Conservation (phyloP, 2,797 vertebrate genomes). For the Phoeniculus purpureus region DNA sequence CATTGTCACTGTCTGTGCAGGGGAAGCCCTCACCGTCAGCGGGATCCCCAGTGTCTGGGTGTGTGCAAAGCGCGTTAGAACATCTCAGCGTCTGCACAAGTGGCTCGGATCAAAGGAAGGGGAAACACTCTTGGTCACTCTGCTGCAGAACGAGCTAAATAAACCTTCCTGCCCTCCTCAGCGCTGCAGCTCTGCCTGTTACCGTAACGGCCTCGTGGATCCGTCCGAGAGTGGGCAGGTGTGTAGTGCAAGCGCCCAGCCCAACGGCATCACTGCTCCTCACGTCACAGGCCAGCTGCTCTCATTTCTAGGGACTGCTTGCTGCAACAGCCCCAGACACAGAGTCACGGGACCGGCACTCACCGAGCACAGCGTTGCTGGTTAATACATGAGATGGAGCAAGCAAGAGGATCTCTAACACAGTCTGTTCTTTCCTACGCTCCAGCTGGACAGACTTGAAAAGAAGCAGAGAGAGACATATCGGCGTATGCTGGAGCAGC, state of each 20-base stretch:
- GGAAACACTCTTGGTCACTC: not conserved
- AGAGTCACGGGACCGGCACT: not conserved
- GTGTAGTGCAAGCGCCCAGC: not conserved
- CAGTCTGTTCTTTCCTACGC: slow-evolving; percentile 33
- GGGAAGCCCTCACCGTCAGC: not conserved
- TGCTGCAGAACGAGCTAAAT: not conserved
- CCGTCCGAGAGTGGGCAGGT: not conserved
- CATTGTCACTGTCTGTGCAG: not conserved
- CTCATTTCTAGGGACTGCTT: slow-evolving; percentile 29
- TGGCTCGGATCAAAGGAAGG: not conserved
- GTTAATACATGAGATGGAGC: slow-evolving; percentile 46
- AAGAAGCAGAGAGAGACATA: slow-evolving; percentile 94
- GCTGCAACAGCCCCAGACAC: not conserved
- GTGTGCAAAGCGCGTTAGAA: not conserved
- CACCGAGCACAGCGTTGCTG: slow-evolving; percentile 13
- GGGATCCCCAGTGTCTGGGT: not conserved
- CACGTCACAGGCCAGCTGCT: not conserved
- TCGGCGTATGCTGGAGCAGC: slow-evolving; percentile 95
- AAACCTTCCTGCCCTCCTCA: not conserved
- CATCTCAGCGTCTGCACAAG: not conserved
- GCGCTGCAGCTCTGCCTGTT: not conserved
- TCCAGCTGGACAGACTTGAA: slow-evolving; percentile 93
- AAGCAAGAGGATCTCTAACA: slow-evolving; percentile 30
- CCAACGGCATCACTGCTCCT: slow-evolving; percentile 13
- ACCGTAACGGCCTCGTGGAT: not conserved